Base-by-base conservation (phyloP, 2,888 invertebrate genomes). In the Nemapogon koenigi region DNA sequence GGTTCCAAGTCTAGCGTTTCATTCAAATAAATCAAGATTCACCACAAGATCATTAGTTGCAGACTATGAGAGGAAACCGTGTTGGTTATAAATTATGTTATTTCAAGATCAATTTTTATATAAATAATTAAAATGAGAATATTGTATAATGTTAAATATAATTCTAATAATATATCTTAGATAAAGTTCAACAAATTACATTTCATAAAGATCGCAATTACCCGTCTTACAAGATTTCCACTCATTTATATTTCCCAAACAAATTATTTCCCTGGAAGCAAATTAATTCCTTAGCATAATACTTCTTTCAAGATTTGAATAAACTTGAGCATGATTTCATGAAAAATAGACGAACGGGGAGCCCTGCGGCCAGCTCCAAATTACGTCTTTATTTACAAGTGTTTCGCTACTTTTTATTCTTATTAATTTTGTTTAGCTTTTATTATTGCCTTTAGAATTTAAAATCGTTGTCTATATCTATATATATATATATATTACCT, bases 341-440 rank as follows among this genome's bases (percentile, higher is more conserved):
- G 63, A 69, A 69, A 73, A 68, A 65, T 62, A 68, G 58, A 62
- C 53, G 62, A 53, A 52, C 57, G 50, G 51, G 51, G 53, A 44
- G 71, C 72, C 70, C 71, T 47, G 68, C 64, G 73, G 75, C 72
- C 59, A 63, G 50, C 54, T 56, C 59, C 62, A 72, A 76, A 78
- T 78, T 75, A 69, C 70, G 55, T 68, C 63, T 64, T 71, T 75
- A 72, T 71, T 71, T 72, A 67, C 70, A 64, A 65, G 63, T 59
- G 61, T 60, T 61, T 60, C 52, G 46, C 52, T 55, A 17, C 3
- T 31, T 26, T 35, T 41, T 38, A 35, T 38, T 41, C 26, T 30
- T 41, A 35, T 38, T 41, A 41, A 41, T 41, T 41, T 38, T 29
- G 38, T 38, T 33, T 33, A 33, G 19, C 18, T 33, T 33, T 33